A percentile compares a stretch with the other conserved stretches of the same genome.
These are phyloP conservation scores for Decapterus maruadsi DNA, from an alignment of 2,797 vertebrate genomes.

Conservation along the genomic window DNA sequence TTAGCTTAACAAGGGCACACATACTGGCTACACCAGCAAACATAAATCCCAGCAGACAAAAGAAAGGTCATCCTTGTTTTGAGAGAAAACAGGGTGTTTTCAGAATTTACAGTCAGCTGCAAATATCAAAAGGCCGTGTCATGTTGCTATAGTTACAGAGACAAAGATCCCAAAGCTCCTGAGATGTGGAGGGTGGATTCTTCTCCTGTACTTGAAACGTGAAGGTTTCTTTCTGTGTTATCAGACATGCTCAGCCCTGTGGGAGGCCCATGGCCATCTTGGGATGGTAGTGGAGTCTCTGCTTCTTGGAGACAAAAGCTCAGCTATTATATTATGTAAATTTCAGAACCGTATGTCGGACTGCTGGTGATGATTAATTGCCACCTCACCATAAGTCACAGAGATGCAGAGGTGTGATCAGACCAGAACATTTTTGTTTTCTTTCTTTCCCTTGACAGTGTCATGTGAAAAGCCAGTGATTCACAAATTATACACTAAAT, in stretches of 20 bases:
- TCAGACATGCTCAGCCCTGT: slow-evolving; percentile 6
- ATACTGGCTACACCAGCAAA: slow-evolving; percentile 14
- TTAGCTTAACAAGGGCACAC: slow-evolving; percentile 25
- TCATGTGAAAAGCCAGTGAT: background rate
- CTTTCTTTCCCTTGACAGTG: slow-evolving; percentile 18
- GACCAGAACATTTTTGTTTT: slow-evolving; percentile 5
- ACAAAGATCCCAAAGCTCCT: slow-evolving; percentile 27
- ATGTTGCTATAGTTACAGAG: slow-evolving; percentile 38
- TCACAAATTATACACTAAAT: background rate
- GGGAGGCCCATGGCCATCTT: slow-evolving; percentile 16
- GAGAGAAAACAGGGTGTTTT: slow-evolving; percentile 37
- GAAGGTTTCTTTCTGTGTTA: slow-evolving; percentile 12
- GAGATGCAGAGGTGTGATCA: slow-evolving; percentile 36
- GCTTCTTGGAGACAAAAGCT: slow-evolving; percentile 43
- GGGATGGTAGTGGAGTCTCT: slow-evolving; percentile 16
- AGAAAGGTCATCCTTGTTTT: slow-evolving; percentile 53
- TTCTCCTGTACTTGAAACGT: slow-evolving; percentile 3
- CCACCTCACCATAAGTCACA: slow-evolving; percentile 26
- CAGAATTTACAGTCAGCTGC: slow-evolving; percentile 22
- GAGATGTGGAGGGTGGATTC: slow-evolving; percentile 15
- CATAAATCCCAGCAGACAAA: slow-evolving; percentile 24
- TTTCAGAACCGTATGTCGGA: slow-evolving; percentile 48
- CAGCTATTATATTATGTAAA: slow-evolving; percentile 68
- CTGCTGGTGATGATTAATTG: slow-evolving; percentile 70
- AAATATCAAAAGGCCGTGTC: slow-evolving; percentile 11